Base-by-base conservation (phyloP, 1,140 invertebrate species). In the Platyscapa corneri region DNA sequence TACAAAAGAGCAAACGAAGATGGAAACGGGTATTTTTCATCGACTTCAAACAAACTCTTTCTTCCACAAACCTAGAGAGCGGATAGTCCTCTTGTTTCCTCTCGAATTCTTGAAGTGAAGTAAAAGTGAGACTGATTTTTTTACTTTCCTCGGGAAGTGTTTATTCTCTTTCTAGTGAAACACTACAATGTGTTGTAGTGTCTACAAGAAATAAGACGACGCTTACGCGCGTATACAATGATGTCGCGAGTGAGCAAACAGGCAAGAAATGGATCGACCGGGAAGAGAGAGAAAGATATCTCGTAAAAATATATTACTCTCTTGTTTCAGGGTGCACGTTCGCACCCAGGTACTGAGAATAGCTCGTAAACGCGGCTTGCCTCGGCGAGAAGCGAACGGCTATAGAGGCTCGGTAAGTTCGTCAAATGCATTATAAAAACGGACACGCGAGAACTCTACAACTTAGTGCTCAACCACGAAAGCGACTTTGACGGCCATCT, bases 311-410 rank as follows among this genome's bases (percentile, higher is more conserved):
- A 7, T 60, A 60, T 27, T 34, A 32, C 32, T 8, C 49, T 34
- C 30, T 46, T n/a, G 0, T 80, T 72, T 70, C 65, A 74, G 67
- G 49, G 27, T 14, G 32, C 16, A 34, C 6, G 12, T 14, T 49
- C n/a, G 64, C 42, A 75, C 53, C 81, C 81, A 46, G 81, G 81
- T 46, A 82, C 81, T 27, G 67, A 74, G 30, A 74, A 75, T 6
- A 74, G 81, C 70, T 82, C 81, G 81, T 82, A 82, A 10, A 75
- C 70, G 46, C 81, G 81, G n/a, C 34, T 82, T 1, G 81, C 81
- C 49, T 60, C 34, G 34, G 81, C 70, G 64, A 82, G 46, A 49
- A 82, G 81, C 81, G 70, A 74, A 42, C 81, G 70, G 70, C 81
- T 75, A 30, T 67, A 60, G 53, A 39, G 30, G n/a, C 23, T 18